Evolutionary conservation across 2,113 vertebrate genomes (phyloP).

Genomic region (Euleptes europaea): DNA sequence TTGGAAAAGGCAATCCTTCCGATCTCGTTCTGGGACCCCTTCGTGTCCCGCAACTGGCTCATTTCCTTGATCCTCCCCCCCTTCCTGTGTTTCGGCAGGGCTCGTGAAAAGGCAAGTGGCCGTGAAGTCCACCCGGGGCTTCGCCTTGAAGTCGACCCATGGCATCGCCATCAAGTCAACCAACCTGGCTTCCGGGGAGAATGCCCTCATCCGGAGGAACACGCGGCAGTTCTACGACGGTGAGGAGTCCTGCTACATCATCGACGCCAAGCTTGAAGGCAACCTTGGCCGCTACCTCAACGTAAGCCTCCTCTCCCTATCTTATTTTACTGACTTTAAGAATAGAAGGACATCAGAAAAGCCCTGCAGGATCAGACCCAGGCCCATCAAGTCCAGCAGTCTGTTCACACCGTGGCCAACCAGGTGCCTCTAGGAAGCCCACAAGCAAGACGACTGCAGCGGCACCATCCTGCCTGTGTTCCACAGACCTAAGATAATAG

Average conservation of each 20-base stretch:
- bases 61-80: neutral
- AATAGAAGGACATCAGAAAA: too few species aligned
- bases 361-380: too few species aligned
- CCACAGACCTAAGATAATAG: too few species aligned
- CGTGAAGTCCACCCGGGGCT: conserved; percentile 93
- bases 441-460: too few species aligned
- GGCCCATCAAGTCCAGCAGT: too few species aligned
- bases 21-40: too few species aligned
- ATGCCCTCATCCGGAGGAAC: conserved; percentile 70
- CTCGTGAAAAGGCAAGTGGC: conserved; percentile 92
- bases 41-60: too few species aligned
- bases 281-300: conserved; percentile 97
- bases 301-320: conserved; percentile 67
- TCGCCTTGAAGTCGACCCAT: conserved; percentile 91
- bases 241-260: conserved; percentile 97
- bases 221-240: conserved; percentile 94
- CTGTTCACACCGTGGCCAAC: too few species aligned
- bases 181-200: conserved; percentile 76
- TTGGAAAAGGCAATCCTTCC: too few species aligned
- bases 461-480: too few species aligned
- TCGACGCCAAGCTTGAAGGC: conserved; percentile 95
- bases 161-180: conserved; percentile 90
- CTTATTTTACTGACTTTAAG: too few species aligned
- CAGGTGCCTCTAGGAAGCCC: too few species aligned
- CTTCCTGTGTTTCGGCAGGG: conserved; percentile 45